Base-by-base conservation (phyloP, 2,113 vertebrate genomes). In the Archilochus colubris region DNA sequence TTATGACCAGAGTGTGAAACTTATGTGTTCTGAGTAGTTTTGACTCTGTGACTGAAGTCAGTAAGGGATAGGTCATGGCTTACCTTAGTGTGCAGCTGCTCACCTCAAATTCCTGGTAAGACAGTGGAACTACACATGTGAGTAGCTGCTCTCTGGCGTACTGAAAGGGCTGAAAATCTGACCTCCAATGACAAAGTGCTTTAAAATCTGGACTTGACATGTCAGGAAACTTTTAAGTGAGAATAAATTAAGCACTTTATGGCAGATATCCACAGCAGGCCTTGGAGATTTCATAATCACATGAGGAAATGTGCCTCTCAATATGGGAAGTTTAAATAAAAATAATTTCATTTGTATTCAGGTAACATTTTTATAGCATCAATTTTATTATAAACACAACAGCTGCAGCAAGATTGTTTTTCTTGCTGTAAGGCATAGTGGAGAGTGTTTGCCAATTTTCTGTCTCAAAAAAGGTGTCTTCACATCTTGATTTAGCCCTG, bases 381-480 rank as follows among this genome's bases (percentile, higher is more conserved):
- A 84, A 62, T 95, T 96, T 97, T 95, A 93, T 93, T 70, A 85
- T 85, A 94, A 95, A 95, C 96, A 93, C 91, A 97, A 93, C 97
- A 98, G 97, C 96, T 98, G 97, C 78, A 93, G 86, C 85, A 97
- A 94, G 95, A 91, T 79, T 94, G 31, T 72, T 95, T 95, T 95
- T 92, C 95, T 97, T 94, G 93, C 97, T 97, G 80, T 96, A 93
- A 97, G 97, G 96, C 97, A 97, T 95, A 91, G 79, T 94, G 68
- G 79, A 95, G 92, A 97, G 91, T 95, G 95, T 97, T 97, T 97
- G 97, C 94, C 97, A 98, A 96, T 97, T 97, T 97, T 98, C 95
- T 96, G 95, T 97, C 95, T 98, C 95, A 91, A 91, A 95, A 97
- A 98, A 98, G 98, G 98, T 98, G 98, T 98, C 94, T 98, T 98